These are phyloP conservation scores for Paramormyrops kingsleyae DNA, from an alignment of 2,113 vertebrate species.

Conservation along the genomic window DNA sequence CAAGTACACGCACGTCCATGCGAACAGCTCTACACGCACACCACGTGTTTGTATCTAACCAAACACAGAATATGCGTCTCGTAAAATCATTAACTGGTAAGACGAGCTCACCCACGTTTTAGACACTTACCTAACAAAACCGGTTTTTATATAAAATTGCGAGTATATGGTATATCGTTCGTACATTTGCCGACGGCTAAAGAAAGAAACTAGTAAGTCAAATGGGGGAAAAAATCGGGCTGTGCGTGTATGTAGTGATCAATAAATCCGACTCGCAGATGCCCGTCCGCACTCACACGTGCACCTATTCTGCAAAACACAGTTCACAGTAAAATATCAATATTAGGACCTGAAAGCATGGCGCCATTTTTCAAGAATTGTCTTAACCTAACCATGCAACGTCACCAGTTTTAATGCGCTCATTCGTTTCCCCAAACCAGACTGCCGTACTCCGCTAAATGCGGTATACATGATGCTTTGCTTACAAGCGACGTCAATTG, in stretches of 20 bases:
- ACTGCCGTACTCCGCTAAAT: neutral
- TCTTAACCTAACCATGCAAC: neutral
- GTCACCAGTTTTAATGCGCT: neutral
- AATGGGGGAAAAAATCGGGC: slow-evolving; percentile 23
- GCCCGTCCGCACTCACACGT: neutral
- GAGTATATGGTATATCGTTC: neutral
- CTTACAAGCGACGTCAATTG: neutral
- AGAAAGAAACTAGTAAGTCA: neutral
- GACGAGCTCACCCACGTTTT: neutral
- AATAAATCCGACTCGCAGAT: slow-evolving; percentile 42
- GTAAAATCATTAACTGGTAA: neutral
- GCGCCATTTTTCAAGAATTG: neutral
- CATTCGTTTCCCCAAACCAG: neutral
- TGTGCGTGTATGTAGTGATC: slow-evolving; percentile 24
- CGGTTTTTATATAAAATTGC: neutral
- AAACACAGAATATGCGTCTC: neutral
- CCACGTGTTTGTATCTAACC: neutral
- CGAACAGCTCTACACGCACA: neutral
- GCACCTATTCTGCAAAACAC: neutral
- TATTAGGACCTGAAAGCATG: neutral
- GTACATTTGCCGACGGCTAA: neutral
- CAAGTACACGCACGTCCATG: neutral
- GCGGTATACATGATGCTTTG: neutral
- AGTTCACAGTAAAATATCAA: neutral
- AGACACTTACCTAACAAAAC: neutral